Conservation (phyloP, 2,888 invertebrate genomes). For the Catocala fraxini region DNA sequence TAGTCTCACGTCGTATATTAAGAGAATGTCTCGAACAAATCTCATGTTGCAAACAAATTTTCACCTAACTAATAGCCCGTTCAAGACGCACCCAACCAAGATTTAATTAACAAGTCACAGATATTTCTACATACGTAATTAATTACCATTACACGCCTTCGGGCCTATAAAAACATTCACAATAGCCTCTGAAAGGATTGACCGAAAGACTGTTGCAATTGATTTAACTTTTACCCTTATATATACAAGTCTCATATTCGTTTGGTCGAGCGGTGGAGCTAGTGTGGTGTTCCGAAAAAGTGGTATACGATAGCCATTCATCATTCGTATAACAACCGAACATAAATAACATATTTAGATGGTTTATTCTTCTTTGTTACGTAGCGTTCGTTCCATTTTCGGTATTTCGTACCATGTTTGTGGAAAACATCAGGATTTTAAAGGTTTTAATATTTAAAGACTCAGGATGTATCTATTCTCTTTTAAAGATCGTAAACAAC, state of each 20-base stretch:
- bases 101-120: slow-evolving; percentile 63
- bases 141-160: slow-evolving; percentile 68
- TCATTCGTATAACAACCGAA: slow-evolving; percentile 72
- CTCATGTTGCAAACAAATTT: too few relatives aligned
- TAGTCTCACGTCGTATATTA: too few relatives aligned
- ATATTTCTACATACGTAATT: slow-evolving; percentile 67
- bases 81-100: slow-evolving; percentile 39
- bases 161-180: slow-evolving; percentile 59
- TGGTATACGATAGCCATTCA: slow-evolving; percentile 65
- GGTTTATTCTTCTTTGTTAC: slow-evolving; percentile 61
- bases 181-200: slow-evolving; percentile 51
- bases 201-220: slow-evolving; percentile 14
- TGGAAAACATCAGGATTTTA: not conserved
- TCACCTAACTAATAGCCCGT: slow-evolving; percentile 1
- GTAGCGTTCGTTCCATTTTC: slow-evolving; percentile 21
- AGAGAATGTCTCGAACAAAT: too few relatives aligned
- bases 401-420: not conserved
- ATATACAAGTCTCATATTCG: slow-evolving; percentile 31
- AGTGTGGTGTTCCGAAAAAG: slow-evolving; percentile 40
- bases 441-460: not conserved
- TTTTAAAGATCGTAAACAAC: too few relatives aligned
- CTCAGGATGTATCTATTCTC: too few relatives aligned
- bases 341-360: slow-evolving; percentile 72
- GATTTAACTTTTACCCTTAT: slow-evolving; percentile 14
- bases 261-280: slow-evolving; percentile 4